Percentiles rank a stretch among this genome's conserved stretches.
Evolutionary conservation across 2,113 vertebrate genomes (phyloP).

Genomic region (Rousettus leschenaultii): DNA sequence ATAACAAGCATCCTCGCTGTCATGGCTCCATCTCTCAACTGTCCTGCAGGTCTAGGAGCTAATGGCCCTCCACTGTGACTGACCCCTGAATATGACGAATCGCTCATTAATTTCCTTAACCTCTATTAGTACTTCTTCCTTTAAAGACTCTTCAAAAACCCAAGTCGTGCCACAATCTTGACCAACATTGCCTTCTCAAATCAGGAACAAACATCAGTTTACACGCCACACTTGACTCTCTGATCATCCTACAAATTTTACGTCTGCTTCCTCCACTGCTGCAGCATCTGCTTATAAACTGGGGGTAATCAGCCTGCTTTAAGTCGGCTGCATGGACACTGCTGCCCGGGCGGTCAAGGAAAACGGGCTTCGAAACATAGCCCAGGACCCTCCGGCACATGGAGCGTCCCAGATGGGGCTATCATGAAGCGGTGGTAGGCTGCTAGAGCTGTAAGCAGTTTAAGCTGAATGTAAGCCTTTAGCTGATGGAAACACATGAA

Average conservation of each 20-base stretch:
- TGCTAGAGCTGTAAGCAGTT: background rate
- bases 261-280: background rate
- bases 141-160: background rate
- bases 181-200: background rate
- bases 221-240: background rate
- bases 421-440: fast-evolving
- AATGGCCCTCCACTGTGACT: background rate
- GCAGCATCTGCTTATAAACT: too few species aligned
- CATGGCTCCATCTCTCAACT: fast-evolving
- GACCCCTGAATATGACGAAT: fast-evolving
- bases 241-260: fast-evolving
- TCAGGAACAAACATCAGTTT: background rate
- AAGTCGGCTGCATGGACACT: background rate
- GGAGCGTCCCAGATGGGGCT: background rate
- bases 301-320: fast-evolving
- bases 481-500: background rate
- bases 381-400: fast-evolving
- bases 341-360: background rate
- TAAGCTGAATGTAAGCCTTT: background rate
- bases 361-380: background rate
- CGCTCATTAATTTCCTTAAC: background rate
- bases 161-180: background rate
- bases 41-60: too few species aligned
- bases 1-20: fast-evolving
- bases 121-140: background rate